A percentile compares a stretch with the other conserved stretches of the same genome.
Evolutionary conservation across 2,888 invertebrate genomes (phyloP).

Genomic region (Keiferia lycopersicella): DNA sequence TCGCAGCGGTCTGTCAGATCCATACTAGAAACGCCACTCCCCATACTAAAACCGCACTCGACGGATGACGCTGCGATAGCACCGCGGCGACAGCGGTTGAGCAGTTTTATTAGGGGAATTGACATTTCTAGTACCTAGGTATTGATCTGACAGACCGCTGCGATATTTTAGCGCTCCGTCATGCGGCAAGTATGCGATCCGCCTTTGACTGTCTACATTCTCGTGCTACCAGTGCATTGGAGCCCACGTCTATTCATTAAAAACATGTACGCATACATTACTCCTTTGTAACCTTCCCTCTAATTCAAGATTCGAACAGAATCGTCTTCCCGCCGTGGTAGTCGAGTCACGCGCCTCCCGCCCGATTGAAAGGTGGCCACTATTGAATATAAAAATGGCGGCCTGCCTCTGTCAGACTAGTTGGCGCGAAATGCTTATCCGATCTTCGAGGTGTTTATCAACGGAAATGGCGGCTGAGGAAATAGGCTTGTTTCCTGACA

Average conservation of each 20-base stretch:
- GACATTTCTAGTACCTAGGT: too few species aligned
- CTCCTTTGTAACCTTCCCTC: neutral
- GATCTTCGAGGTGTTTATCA: neutral
- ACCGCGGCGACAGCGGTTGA: too few species aligned
- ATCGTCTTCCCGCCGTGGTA: slow-evolving; percentile 31
- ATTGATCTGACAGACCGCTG: too few species aligned
- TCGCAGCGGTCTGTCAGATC: too few species aligned
- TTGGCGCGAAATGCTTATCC: slow-evolving; percentile 23
- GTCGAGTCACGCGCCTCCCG: slow-evolving; percentile 53
- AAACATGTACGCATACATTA: neutral
- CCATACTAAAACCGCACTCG: too few species aligned
- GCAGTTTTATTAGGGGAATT: too few species aligned
- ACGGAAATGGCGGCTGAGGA: neutral
- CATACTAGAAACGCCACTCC: too few species aligned
- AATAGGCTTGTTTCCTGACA: neutral
- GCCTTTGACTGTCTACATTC: too few species aligned
- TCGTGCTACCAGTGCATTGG: too few species aligned
- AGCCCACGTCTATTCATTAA: neutral
- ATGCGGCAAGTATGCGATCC: too few species aligned
- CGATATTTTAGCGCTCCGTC: too few species aligned
- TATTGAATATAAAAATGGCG: slow-evolving; percentile 70
- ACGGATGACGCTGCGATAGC: too few species aligned
- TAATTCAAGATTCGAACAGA: neutral
- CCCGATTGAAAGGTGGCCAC: slow-evolving; percentile 64
- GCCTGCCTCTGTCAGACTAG: slow-evolving; percentile 37